Evolutionary conservation across 2,888 invertebrate genomes (phyloP).

Genomic region (Drosophila merina): DNA sequence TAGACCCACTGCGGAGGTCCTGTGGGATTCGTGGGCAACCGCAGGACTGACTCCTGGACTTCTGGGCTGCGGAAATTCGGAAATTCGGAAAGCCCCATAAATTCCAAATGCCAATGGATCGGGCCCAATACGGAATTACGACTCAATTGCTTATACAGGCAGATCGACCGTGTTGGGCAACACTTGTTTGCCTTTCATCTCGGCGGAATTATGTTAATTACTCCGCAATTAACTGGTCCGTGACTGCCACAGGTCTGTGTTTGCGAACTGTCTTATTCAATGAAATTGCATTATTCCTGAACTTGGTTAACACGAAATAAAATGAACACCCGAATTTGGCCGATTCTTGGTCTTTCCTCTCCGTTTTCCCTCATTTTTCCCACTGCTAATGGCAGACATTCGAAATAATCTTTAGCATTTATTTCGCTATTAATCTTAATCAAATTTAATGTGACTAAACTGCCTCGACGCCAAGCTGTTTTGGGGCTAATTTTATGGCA

Average conservation of each 20-base stretch:
- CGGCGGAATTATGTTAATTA: slow-evolving; percentile 71
- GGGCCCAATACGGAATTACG: slow-evolving; percentile 62
- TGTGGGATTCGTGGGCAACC: slow-evolving; percentile 29
- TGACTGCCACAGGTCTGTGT: slow-evolving; percentile 31
- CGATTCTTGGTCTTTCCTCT: not conserved
- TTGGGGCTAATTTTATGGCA: slow-evolving; percentile 26
- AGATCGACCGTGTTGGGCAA: slow-evolving; percentile 7
- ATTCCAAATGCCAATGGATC: slow-evolving; percentile 70
- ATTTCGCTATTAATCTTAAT: slow-evolving; percentile 79
- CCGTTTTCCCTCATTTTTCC: not conserved
- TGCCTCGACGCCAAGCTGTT: slow-evolving; percentile 4
- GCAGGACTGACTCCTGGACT: slow-evolving; percentile 28
- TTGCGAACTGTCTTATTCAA: slow-evolving; percentile 34
- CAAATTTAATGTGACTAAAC: slow-evolving; percentile 69
- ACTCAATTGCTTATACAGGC: slow-evolving; percentile 54
- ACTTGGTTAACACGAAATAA: slow-evolving; percentile 45
- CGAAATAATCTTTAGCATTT: slow-evolving; percentile 77
- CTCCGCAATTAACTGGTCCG: slow-evolving; percentile 54
- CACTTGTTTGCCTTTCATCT: slow-evolving; percentile 42
- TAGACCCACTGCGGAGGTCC: slow-evolving; percentile 14
- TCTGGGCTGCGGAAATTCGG: slow-evolving; percentile 3
- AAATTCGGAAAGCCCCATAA: slow-evolving; percentile 51
- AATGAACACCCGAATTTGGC: slow-evolving; percentile 45
- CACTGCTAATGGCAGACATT: slow-evolving; percentile 40
- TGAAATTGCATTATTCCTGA: slow-evolving; percentile 33